phyloP scores from a whole-genome alignment of 2,113 vertebrate species.

The Chaetura pelagica region DNA sequence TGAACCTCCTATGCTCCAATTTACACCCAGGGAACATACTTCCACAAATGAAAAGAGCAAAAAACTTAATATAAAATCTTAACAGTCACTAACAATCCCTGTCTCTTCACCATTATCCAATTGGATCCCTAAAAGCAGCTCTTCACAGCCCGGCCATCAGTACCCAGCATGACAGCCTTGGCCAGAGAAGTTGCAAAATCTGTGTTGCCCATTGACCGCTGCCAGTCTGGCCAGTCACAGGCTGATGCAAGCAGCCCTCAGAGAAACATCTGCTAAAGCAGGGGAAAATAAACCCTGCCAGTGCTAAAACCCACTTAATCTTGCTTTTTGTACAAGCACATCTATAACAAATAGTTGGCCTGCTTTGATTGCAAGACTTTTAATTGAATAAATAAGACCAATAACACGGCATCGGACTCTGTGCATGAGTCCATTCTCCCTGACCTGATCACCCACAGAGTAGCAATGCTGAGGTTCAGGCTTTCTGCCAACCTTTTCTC shows the following conservation, averaged over 20 bases:
- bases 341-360: background rate
- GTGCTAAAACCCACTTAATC: background rate
- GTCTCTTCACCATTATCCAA: background rate
- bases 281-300: background rate
- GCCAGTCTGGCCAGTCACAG: background rate
- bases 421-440: background rate
- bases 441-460: background rate
- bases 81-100: background rate
- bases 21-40: background rate
- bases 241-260: background rate
- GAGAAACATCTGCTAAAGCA: background rate
- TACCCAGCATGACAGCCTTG: background rate
- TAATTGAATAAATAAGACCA: background rate
- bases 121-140: background rate
- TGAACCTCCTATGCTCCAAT: no score
- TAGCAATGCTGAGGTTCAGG: background rate
- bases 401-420: background rate
- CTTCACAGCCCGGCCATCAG: background rate
- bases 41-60: background rate
- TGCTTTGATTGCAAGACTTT: background rate
- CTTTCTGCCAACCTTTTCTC: background rate
- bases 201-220: background rate
- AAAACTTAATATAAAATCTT: background rate
- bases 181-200: background rate
- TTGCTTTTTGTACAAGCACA: background rate